phyloP scores from a whole-genome alignment of 1,140 invertebrate species.

The Dermatophagoides farinae region DNA sequence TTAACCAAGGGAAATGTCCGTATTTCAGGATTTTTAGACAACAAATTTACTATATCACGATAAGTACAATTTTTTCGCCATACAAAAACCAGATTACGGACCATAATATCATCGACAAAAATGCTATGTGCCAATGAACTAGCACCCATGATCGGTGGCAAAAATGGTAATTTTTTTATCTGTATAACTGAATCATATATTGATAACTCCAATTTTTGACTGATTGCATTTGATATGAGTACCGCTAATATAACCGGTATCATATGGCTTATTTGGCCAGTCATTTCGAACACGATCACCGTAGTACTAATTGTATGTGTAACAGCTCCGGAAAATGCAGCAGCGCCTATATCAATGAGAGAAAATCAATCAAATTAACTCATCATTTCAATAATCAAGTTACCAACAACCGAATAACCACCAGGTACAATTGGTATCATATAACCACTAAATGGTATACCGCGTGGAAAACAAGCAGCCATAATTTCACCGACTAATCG shows the following conservation, averaged over 20 bases:
- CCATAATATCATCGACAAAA: constrained; percentile 90
- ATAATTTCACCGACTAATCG: constrained; percentile 71
- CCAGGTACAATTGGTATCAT: constrained; percentile 72
- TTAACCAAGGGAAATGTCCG: constrained; percentile 76
- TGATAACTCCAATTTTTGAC: constrained; percentile 74
- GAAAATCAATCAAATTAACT: not conserved
- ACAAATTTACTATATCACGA: constrained; percentile 53
- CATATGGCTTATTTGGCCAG: constrained; percentile 88
- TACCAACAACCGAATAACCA: constrained; percentile 34
- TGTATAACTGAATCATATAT: constrained; percentile 96
- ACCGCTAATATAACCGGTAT: constrained; percentile 89
- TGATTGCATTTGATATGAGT: constrained; percentile 78
- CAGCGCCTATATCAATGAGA: not conserved
- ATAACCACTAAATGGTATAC: constrained; percentile 61
- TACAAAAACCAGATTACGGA: constrained; percentile 68
- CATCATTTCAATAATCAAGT: not conserved
- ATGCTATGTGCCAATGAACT: constrained; percentile 54
- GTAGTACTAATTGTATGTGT: constrained; percentile 93
- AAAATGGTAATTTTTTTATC: constrained; percentile 88
- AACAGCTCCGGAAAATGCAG: constrained; percentile 30
- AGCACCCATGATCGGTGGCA: constrained; percentile 67
- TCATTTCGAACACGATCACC: constrained; percentile 96
- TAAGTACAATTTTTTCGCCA: constrained; percentile 49
- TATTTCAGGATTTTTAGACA: constrained; percentile 43
- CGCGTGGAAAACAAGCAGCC: constrained; percentile 73